A percentile compares a stretch with the other conserved stretches of the same genome.
These are phyloP conservation scores for Seira sanloemensis DNA, from an alignment of 2,888 invertebrate species.

Conservation along the genomic window DNA sequence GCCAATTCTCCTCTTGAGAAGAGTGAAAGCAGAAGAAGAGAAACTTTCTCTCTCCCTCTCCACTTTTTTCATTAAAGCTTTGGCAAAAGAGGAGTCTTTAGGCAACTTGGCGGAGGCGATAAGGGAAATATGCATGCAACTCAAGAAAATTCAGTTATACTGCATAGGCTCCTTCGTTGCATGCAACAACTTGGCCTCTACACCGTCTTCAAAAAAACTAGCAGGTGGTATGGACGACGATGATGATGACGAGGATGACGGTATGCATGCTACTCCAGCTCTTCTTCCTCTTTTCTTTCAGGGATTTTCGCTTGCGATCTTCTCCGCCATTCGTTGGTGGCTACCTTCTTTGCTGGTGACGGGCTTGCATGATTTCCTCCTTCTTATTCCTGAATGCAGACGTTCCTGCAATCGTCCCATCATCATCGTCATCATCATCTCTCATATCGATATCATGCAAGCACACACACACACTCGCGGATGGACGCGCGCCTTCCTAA, in stretches of 20 bases:
- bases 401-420: constrained; percentile 36
- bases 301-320: not conserved
- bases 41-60: not conserved
- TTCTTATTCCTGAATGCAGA: not conserved
- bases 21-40: not conserved
- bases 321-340: not conserved
- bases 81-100: not conserved
- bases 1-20: too few relatives aligned
- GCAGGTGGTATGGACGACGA: constrained; percentile 52
- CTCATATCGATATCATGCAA: not conserved
- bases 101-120: not conserved
- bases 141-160: not conserved
- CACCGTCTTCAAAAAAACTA: constrained; percentile 20
- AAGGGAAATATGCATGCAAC: not conserved
- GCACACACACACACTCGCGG: not conserved
- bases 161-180: constrained; percentile 8
- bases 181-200: constrained; percentile 51
- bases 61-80: not conserved
- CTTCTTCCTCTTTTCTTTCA: constrained; percentile 17
- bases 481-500: too few relatives aligned
- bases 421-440: constrained; percentile 28
- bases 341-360: not conserved
- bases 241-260: constrained; percentile 24
- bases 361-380: not conserved
- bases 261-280: constrained; percentile 27